Base-by-base conservation (phyloP, 2,797 vertebrate species). In the Melopsittacus undulatus region DNA sequence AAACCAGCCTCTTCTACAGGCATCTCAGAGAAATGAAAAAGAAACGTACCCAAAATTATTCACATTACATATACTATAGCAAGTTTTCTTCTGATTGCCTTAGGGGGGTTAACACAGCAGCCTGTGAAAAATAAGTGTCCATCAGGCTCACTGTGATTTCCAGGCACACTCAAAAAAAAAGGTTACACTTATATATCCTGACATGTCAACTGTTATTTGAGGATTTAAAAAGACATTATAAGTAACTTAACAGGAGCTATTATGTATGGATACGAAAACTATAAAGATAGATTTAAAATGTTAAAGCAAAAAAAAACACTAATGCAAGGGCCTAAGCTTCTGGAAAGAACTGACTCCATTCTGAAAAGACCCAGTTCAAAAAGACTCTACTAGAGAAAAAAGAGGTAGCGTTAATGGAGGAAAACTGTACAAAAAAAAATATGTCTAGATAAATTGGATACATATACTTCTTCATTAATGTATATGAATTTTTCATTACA, bases 11-110 rank as follows among this genome's bases (percentile, higher is more conserved):
- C 66, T 78, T 61, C 38, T 21, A 59, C 49, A 82, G 77, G 56
- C 77, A 45, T 59, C 89, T 89, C 18, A 29, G 43, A 91, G 70
- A 82, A 94, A 90, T 36, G 74, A 92, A 63, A 84, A 83, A 91
- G 85, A 88, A 96, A 96, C 22, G 26, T 61, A 96, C 21, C 90
- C 95, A 84, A 87, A 96, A 97, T 94, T 91, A 95, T 87, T 95
- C 92, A 74, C 85, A 77, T 94, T 94, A 94, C n/a, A 76, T 14
- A 73, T 10, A 56, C 51, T 48, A 83, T 2, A 77, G 77, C 74
- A 74, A 88, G 63, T 43, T 70, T 77, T 91, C 63, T 46, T 64
- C 83, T 86, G 88, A 94, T 91, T 93, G 92, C 94, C 89, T 90
- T 56, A 45, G 61, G 69, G 82, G 51, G 64, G 81, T 68, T 96